Evolutionary conservation across 2,888 invertebrate genomes (phyloP).

Genomic region (Thecophora atra): DNA sequence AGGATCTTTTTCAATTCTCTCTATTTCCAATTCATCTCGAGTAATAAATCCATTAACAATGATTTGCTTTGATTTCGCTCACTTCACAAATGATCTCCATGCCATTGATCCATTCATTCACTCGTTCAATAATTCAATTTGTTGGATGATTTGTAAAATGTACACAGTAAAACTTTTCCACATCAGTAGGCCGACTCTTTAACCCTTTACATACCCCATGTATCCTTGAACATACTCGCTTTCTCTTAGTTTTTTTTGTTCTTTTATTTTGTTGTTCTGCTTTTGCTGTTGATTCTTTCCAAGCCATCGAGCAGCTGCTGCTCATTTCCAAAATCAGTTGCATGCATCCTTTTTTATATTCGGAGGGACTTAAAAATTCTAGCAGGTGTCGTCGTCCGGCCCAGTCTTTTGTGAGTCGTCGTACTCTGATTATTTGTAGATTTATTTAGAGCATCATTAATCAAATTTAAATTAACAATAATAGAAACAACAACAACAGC

Average conservation of each 20-base stretch:
- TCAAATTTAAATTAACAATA: constrained; percentile 60
- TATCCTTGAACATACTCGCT: constrained; percentile 4
- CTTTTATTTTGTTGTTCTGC: neutral
- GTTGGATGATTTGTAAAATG: neutral
- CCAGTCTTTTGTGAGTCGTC: constrained; percentile 17
- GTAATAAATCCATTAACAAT: neutral
- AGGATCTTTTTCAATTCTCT: neutral
- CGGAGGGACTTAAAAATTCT: constrained; percentile 34
- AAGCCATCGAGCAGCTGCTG: constrained; percentile 32
- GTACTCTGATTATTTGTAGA: constrained; percentile 30
- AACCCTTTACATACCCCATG: constrained; percentile 8
- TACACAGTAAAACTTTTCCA: constrained; percentile 41
- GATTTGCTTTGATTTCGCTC: neutral
- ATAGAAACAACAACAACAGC: constrained; percentile 40
- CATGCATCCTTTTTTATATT: neutral
- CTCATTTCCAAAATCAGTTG: constrained; percentile 25
- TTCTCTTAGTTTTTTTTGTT: neutral
- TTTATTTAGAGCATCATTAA: constrained; percentile 53
- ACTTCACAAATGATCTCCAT: neutral
- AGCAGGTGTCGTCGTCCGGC: constrained; percentile 42
- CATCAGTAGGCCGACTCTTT: constrained; percentile 7
- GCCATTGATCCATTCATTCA: neutral
- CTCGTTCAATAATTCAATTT: neutral
- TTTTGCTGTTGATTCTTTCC: neutral
- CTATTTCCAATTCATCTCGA: neutral